phyloP scores from a whole-genome alignment of 2,113 vertebrate species.

The Chinchilla lanigera region DNA sequence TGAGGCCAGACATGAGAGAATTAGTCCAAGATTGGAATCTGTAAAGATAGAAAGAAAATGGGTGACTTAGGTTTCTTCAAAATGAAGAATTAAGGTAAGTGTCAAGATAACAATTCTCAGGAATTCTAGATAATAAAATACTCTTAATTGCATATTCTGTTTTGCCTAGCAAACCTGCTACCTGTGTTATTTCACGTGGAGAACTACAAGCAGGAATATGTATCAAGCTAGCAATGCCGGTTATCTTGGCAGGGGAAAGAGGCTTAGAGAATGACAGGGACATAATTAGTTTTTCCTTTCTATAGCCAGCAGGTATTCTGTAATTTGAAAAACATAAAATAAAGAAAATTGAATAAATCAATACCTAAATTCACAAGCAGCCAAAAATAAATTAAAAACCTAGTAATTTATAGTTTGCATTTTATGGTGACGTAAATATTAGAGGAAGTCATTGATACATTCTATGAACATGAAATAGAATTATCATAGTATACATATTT shows the following conservation, averaged over 20 bases:
- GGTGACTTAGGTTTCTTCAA: background rate
- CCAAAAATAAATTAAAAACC: constrained; percentile 30
- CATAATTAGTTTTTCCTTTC: constrained; percentile 44
- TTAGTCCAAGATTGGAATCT: background rate
- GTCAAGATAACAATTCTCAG: background rate
- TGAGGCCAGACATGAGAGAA: background rate
- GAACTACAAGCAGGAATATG: background rate
- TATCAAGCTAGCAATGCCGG: background rate
- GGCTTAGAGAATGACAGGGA: background rate
- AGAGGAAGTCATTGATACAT: background rate
- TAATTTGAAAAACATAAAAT: constrained; percentile 54
- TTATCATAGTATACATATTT: background rate
- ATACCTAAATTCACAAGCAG: constrained; percentile 21
- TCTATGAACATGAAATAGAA: constrained; percentile 22
- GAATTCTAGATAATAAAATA: background rate
- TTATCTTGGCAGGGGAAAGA: constrained; percentile 4
- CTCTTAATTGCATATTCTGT: background rate
- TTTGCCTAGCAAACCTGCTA: background rate
- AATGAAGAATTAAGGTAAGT: background rate
- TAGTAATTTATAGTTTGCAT: background rate
- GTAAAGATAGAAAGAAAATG: background rate
- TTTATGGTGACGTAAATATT: constrained; percentile 41
- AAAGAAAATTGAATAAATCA: constrained; percentile 8
- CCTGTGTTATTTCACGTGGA: background rate
- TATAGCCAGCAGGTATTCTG: constrained; percentile 17